Conservation (phyloP, 2,888 invertebrate species). For the Polia nebulosa region DNA sequence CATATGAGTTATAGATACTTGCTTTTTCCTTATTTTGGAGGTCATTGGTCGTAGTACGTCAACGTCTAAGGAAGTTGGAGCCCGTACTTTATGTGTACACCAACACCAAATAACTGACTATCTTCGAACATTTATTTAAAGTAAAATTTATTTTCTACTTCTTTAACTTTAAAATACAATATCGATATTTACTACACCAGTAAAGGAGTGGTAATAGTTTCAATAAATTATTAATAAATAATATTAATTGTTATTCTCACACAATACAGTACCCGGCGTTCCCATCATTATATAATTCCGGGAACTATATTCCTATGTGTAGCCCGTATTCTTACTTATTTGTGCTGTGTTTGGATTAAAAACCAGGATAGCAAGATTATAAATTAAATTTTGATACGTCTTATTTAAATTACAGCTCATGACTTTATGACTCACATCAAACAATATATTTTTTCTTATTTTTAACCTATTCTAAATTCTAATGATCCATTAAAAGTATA, state of each 20-base stretch:
- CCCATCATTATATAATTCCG: too few species aligned
- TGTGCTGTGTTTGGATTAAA: too few species aligned
- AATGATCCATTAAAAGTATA: too few species aligned
- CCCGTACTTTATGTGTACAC: neutral
- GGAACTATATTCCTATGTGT: too few species aligned
- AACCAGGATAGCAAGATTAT: too few species aligned
- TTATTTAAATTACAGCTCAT: too few species aligned
- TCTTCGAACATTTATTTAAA: neutral
- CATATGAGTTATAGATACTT: slow-evolving; percentile 7
- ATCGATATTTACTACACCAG: neutral
- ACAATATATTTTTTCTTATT: too few species aligned
- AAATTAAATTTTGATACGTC: too few species aligned
- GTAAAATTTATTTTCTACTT: neutral
- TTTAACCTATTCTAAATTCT: too few species aligned
- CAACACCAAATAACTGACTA: neutral
- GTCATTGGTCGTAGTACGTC: slow-evolving; percentile 11
- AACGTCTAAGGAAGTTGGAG: neutral
- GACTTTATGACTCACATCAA: too few species aligned
- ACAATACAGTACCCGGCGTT: too few species aligned
- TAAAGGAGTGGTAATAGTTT: neutral
- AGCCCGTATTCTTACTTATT: too few species aligned
- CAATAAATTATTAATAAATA: neutral
- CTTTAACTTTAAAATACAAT: neutral
- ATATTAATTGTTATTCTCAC: neutral
- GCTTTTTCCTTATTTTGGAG: slow-evolving; percentile 44